Base-by-base conservation (phyloP, 2,113 vertebrate genomes). In the Cettia cetti region DNA sequence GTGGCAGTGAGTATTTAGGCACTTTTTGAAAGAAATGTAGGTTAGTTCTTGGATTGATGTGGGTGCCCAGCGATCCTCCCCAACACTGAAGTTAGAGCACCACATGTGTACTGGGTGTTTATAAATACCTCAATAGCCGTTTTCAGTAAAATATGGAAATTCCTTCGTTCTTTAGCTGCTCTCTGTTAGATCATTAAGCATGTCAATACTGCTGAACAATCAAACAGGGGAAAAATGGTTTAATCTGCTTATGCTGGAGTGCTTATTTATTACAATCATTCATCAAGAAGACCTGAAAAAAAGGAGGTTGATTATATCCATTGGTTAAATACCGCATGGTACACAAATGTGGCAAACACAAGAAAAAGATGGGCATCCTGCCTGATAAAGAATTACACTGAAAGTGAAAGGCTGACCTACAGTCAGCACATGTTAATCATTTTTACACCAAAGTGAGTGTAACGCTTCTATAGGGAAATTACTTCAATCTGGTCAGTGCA, bases 391-490 rank as follows among this genome's bases (percentile, higher is more conserved):
- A 95, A 97, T 98, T 97, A 96, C 94, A 93, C 97, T 92, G 94
- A 93, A 85, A 96, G 97, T 97, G 98, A 98, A 98, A 97, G 95
- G 95, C 97, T 98, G 98, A 98, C 98, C 98, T 97, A 83, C 97
- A 98, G 97, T 98, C 98, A 96, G 98, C 95, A 98, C 97, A 98
- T 98, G 98, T 98, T 98, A 99, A 99, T 99, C 98, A 98, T 98
- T 99, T 99, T 98, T 98, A 98, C 97, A 97, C 98, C 97, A 98
- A 98, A 98, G 98, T 98, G 97, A 98, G 98, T 98, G 98, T 98
- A 98, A 98, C 97, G 97, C 98, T 98, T 98, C 98, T 98, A 98
- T 98, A 98, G 98, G 98, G 98, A 98, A 98, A 98, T 98, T 98
- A 98, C 98, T 98, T 98, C 97, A 98, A 98, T 98, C 98, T 97